Evolutionary conservation across 1,140 invertebrate genomes (phyloP).

Genomic region (Dreissena polymorpha): DNA sequence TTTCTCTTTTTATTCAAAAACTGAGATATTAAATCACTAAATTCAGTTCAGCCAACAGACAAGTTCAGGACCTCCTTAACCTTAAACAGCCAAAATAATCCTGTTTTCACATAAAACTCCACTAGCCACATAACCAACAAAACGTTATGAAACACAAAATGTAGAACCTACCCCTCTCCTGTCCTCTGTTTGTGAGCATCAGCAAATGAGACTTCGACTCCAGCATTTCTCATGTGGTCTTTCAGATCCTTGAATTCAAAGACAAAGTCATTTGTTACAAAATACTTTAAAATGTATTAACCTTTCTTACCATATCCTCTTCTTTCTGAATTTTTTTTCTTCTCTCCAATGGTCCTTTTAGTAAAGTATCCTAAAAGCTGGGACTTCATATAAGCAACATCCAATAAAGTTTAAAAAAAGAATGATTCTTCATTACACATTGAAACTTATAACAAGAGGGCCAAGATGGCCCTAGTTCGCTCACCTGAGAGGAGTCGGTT

Average conservation of each 20-base stretch:
- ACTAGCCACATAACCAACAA: neutral
- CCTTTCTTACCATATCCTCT: neutral
- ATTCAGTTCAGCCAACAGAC: no score
- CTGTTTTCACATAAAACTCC: neutral
- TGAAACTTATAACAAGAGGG: no score
- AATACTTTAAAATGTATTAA: neutral
- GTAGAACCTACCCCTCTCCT: conserved; percentile 94
- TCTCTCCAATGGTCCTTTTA: neutral
- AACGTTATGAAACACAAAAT: neutral
- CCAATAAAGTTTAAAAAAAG: no score
- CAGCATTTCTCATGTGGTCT: conserved; percentile 99
- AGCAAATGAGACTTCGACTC: conserved; percentile 97
- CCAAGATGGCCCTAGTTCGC: no score
- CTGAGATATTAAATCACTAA: no score
- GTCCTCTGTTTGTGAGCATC: conserved; percentile 98
- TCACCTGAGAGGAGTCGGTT: no score
- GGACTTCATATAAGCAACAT: neutral
- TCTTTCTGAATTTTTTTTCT: neutral
- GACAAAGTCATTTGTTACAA: neutral
- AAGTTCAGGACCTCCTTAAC: no score
- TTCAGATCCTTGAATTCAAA: conserved; percentile 92
- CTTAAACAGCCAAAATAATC: neutral
- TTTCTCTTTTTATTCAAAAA: no score
- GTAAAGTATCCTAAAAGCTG: neutral
- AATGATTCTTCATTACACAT: no score